Evolutionary conservation across 2,797 vertebrate species (phyloP).

Genomic region (Triplophysa yarkandensis): DNA sequence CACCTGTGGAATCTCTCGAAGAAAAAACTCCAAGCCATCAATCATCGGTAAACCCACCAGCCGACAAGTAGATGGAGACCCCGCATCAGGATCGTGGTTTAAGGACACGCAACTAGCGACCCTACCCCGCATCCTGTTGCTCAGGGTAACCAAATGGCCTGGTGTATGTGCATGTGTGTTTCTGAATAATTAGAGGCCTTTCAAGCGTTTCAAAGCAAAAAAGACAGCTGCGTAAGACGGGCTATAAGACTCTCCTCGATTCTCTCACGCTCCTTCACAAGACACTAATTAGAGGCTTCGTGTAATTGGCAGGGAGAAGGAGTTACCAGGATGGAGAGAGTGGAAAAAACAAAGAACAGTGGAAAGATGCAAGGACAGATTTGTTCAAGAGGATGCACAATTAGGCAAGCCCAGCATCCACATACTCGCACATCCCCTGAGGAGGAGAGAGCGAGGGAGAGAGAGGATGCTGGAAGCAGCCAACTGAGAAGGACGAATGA

Average conservation of each 20-base stretch:
- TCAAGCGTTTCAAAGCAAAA: conserved; percentile 39
- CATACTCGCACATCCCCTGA: conserved; percentile 37
- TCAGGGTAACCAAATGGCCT: neutral
- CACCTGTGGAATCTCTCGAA: conserved; percentile 23
- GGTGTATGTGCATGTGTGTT: neutral
- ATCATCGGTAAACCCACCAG: conserved; percentile 14
- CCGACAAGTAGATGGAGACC: conserved; percentile 22
- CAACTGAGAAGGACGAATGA: conserved; percentile 56
- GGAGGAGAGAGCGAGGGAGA: conserved; percentile 18
- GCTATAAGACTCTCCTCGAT: conserved; percentile 37
- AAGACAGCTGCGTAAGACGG: conserved; percentile 45
- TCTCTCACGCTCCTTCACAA: conserved; percentile 55
- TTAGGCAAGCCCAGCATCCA: conserved; percentile 58
- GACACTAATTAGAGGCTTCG: conserved; percentile 74
- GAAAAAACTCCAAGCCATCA: conserved; percentile 24
- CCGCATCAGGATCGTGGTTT: neutral
- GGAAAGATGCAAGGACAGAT: conserved; percentile 32
- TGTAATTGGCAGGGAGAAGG: conserved; percentile 67
- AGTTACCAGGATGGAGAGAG: conserved; percentile 24
- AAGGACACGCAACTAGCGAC: neutral
- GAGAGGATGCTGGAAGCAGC: conserved; percentile 46
- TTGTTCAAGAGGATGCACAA: conserved; percentile 66
- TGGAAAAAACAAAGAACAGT: neutral
- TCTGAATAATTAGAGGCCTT: conserved; percentile 53
- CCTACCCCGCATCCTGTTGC: conserved; percentile 3